These are phyloP conservation scores for Hoplostethus atlanticus DNA, from an alignment of 2,797 vertebrate species.

Conservation along the genomic window DNA sequence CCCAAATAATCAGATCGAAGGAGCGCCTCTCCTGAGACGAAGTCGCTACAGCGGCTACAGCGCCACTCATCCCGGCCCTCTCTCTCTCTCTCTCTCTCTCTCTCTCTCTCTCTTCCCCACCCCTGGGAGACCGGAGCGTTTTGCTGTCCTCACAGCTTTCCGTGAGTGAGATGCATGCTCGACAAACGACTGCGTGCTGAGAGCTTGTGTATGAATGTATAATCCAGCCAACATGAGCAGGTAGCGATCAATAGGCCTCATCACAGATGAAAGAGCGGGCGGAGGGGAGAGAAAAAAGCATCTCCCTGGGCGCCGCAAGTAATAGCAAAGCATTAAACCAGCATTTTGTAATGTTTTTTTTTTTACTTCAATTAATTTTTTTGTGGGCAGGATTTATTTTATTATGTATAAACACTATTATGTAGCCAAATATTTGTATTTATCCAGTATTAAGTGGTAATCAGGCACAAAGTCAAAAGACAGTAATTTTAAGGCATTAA, in stretches of 20 bases:
- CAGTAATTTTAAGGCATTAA: conserved; percentile 34
- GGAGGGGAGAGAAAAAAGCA: conserved; percentile 6
- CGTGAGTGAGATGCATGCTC: conserved; percentile 53
- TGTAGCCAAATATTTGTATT: too few relatives aligned
- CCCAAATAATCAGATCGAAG: conserved; percentile 90
- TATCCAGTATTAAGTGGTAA: too few relatives aligned
- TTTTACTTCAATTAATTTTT: too few relatives aligned
- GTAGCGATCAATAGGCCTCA: conserved; percentile 48
- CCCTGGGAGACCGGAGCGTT: conserved; percentile 51
- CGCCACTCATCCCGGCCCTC: neutral
- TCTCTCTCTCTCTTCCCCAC: neutral
- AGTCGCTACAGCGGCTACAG: conserved; percentile 65
- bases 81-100: neutral
- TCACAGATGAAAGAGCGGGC: neutral
- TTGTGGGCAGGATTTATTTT: too few relatives aligned
- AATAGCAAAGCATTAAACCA: neutral
- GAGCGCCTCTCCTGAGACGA: conserved; percentile 77
- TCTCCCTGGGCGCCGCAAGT: neutral
- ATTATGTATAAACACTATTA: too few relatives aligned
- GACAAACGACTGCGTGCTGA: conserved; percentile 63
- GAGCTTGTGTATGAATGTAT: conserved; percentile 65
- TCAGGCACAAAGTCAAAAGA: neutral
- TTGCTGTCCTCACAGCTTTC: conserved; percentile 59
- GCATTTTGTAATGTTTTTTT: too few relatives aligned
- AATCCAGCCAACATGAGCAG: conserved; percentile 40